Conservation (phyloP, 2,888 invertebrate genomes). For the Cheilosia soror region DNA sequence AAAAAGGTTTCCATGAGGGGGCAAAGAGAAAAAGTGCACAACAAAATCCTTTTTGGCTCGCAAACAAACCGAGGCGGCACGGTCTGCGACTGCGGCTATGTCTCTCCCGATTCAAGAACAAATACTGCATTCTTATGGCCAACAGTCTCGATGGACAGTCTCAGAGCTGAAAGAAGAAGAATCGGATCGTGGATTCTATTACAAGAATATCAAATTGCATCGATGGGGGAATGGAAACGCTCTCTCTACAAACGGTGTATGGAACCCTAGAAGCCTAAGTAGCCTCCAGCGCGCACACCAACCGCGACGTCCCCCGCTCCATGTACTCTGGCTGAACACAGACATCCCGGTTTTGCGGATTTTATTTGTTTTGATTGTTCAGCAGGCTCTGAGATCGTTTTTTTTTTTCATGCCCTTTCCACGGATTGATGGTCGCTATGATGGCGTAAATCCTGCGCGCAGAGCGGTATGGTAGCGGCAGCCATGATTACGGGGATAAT, state of each 20-base stretch:
- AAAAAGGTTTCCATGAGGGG: slow-evolving; percentile 39
- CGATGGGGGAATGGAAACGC: slow-evolving; percentile 42
- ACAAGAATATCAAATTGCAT: slow-evolving; percentile 77
- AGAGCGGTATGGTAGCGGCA: slow-evolving; percentile 44
- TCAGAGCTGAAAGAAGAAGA: slow-evolving; percentile 56
- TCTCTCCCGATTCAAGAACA: slow-evolving; percentile 25
- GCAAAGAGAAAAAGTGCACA: not conserved
- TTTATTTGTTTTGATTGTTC: slow-evolving; percentile 72
- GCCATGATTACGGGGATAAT: slow-evolving; percentile 72
- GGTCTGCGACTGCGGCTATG: slow-evolving; percentile 25
- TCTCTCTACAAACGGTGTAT: slow-evolving; percentile 15
- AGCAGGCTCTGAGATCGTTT: slow-evolving; percentile 6
- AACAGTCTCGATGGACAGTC: slow-evolving; percentile 16
- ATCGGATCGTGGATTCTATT: slow-evolving; percentile 77
- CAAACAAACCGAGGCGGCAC: slow-evolving; percentile 42
- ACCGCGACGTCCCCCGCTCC: not conserved
- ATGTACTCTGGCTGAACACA: slow-evolving; percentile 43
- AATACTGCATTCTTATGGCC: slow-evolving; percentile 62
- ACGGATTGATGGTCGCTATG: slow-evolving; percentile 68
- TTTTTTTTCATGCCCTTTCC: slow-evolving; percentile 23
- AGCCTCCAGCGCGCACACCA: slow-evolving; percentile 60
- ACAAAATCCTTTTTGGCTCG: slow-evolving; percentile 55
- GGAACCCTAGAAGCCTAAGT: slow-evolving; percentile 64
- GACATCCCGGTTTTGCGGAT: slow-evolving; percentile 52
- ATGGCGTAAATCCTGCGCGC: slow-evolving; percentile 58